phyloP scores from a whole-genome alignment of 2,797 vertebrate genomes.

The Masticophis lateralis region DNA sequence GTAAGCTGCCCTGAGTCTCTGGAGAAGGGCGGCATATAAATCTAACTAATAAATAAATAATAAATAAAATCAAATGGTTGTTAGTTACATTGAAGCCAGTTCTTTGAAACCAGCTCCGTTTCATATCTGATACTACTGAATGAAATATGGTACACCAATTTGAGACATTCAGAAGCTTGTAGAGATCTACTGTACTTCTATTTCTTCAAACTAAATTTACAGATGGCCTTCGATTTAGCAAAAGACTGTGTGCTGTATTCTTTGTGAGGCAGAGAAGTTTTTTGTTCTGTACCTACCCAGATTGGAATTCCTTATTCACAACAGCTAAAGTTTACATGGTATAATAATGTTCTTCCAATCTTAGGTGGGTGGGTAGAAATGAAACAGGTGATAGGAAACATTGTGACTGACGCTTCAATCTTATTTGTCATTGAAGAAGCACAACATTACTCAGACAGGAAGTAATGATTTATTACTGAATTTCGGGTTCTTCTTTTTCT shows the following conservation, averaged over 20 bases:
- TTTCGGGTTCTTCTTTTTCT: background rate
- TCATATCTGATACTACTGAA: background rate
- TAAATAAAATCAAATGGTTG: background rate
- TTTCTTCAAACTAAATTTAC: background rate
- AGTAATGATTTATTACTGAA: slow-evolving; percentile 64
- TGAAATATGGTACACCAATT: background rate
- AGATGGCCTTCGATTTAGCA: background rate
- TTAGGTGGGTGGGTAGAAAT: background rate
- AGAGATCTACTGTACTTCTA: background rate
- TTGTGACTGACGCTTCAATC: background rate
- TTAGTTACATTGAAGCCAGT: background rate
- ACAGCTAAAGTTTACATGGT: background rate
- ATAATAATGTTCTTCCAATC: background rate
- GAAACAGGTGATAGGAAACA: slow-evolving; percentile 6
- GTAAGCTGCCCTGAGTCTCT: no score
- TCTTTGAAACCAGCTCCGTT: background rate
- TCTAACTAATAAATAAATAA: no score
- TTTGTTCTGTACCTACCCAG: background rate
- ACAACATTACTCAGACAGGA: slow-evolving; percentile 65
- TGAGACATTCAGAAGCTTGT: background rate
- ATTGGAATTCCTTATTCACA: background rate
- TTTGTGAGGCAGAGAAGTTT: background rate
- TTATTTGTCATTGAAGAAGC: slow-evolving; percentile 33
- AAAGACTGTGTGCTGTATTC: background rate
- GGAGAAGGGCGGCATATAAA: no score